Base-by-base conservation (phyloP, 2,888 invertebrate genomes). In the Synergus itoensis region DNA sequence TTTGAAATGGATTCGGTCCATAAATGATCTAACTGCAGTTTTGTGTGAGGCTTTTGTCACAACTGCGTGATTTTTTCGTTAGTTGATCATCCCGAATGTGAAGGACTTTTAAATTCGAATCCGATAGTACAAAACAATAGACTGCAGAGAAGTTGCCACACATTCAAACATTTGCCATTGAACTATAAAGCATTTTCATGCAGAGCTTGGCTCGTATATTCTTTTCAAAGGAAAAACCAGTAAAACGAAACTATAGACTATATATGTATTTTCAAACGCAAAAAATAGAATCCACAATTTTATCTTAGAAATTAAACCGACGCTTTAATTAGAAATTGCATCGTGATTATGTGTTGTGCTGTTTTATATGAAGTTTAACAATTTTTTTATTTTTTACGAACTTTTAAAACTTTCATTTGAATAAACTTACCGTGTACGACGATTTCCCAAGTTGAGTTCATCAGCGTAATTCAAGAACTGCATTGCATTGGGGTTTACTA, bases 401-500 rank as follows among this genome's bases (percentile, higher is more conserved):
- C 7, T 21, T n/a, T 43, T 16, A 45, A 9, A 69, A 78, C 16
- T 36, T 48, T 36, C n/a, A 40, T 77, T 63, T 40, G 63, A 76
- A 60, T 41, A 41, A 36, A 86, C 89, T 92, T 93, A 96, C 96
- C 96, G 95, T 78, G 97, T 93, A 84, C 96, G 94, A 91, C 95
- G 95, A 57, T 94, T 93, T 80, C 95, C 96, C 85, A 97, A 94
- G 85, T 96, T 95, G 86, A 97, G 94, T 77, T 94, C 94, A 89
- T 97, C 97, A 77, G 96, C 96, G 88, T 95, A 94, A 89, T 96
- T 95, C 82, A 97, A 92, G 89, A 97, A 97, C 89, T 96, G 95
- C 89, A 94, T 95, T 1, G 97, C 98, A 88, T 96, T 96, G 0
- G 97, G 97, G 91, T 97, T 97, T 92, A 95, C 96, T 75, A 96